Evolutionary conservation across 92 coral and sea anemone genomes (phyloP).

Genomic region (Chrysogorgia sp.): DNA sequence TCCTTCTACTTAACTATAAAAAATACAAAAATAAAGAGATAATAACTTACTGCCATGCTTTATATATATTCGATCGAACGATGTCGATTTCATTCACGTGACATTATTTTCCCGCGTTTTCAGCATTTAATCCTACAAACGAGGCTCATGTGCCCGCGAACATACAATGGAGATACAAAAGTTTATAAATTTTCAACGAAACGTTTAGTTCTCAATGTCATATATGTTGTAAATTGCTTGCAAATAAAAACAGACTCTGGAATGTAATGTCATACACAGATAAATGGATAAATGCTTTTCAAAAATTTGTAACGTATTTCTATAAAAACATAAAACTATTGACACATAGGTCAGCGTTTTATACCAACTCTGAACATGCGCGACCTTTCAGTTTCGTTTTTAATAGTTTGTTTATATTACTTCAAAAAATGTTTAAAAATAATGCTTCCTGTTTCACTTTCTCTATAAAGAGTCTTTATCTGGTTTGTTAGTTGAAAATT

Average conservation of each 20-base stretch:
- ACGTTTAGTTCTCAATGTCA: too few relatives aligned
- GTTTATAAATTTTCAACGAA: too few relatives aligned
- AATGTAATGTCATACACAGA: too few relatives aligned
- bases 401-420: not conserved
- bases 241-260: too few relatives aligned
- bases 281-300: too few relatives aligned
- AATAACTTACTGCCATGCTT: conserved; percentile 89
- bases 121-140: conserved; percentile 44
- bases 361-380: too few relatives aligned
- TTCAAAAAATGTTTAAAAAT: too few relatives aligned
- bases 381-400: too few relatives aligned
- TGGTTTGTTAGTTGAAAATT: not conserved
- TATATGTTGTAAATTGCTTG: too few relatives aligned
- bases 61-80: conserved; percentile 23
- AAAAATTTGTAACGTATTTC: too few relatives aligned
- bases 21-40: not conserved
- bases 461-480: not conserved
- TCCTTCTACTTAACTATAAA: conserved; percentile 13
- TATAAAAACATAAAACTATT: too few relatives aligned
- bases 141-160: conserved; percentile 51
- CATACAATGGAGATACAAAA: not conserved
- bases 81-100: conserved; percentile 86
- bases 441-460: not conserved
- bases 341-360: too few relatives aligned
- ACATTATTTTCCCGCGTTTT: conserved; percentile 96